These are phyloP conservation scores for Tachyglossus aculeatus DNA, from an alignment of 2,797 vertebrate genomes.

Conservation along the genomic window DNA sequence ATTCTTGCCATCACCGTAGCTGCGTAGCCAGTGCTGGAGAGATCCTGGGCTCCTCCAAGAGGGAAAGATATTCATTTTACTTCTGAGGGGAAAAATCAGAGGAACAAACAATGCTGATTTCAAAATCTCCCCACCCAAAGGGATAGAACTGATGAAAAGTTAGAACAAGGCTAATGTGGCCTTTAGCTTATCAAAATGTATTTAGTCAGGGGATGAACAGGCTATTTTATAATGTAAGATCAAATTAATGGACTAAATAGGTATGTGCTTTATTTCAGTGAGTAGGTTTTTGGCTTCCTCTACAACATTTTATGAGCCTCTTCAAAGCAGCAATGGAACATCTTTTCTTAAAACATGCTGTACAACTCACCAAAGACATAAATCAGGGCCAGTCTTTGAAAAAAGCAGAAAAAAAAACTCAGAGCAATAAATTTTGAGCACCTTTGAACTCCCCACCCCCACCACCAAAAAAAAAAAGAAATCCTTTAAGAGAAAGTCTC, in stretches of 20 bases:
- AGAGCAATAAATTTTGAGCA: conserved; percentile 49
- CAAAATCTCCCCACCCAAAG: background rate
- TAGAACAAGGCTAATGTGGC: background rate
- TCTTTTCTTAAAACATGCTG: conserved; percentile 42
- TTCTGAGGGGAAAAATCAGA: no score
- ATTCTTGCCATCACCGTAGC: no score
- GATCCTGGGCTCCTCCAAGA: no score
- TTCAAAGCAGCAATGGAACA: conserved; percentile 33
- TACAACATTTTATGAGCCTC: conserved; percentile 29
- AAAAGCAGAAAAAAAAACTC: conserved; percentile 45
- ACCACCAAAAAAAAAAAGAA: conserved; percentile 24
- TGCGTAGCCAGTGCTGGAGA: no score
- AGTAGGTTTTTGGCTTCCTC: conserved; percentile 49
- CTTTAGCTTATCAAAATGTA: background rate
- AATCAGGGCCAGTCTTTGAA: conserved; percentile 54
- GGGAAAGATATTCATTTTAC: no score
- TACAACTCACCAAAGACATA: conserved; percentile 39
- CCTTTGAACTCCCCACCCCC: conserved; percentile 51
- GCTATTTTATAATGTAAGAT: background rate
- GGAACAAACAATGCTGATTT: background rate
- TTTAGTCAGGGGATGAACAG: conserved; percentile 20
- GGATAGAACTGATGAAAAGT: background rate
- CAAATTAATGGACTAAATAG: conserved; percentile 46
- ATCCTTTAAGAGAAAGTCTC: conserved; percentile 6
- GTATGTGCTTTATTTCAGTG: conserved; percentile 36